Conservation (phyloP, 2,113 vertebrate genomes). For the Halichoerus grypus region DNA sequence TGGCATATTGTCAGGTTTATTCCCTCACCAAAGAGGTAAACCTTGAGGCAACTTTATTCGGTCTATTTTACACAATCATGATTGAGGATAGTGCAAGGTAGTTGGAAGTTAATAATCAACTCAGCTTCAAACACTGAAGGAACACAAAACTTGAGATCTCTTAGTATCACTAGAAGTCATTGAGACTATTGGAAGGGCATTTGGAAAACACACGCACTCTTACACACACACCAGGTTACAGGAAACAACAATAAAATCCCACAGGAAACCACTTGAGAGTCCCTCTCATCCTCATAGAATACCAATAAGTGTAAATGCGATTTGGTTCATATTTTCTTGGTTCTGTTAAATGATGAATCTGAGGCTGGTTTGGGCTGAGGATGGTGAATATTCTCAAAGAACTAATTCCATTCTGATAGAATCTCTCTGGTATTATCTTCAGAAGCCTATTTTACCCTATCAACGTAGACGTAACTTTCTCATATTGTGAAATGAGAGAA, state of each 20-base stretch:
- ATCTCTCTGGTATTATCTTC: slow-evolving; percentile 37
- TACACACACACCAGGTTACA: background rate
- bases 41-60: slow-evolving; percentile 64
- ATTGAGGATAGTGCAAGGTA: slow-evolving; percentile 62
- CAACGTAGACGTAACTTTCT: slow-evolving; percentile 36
- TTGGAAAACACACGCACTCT: background rate
- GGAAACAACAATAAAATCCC: background rate
- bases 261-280: background rate
- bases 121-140: slow-evolving; percentile 65
- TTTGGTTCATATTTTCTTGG: slow-evolving; percentile 1
- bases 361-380: background rate
- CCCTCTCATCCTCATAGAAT: background rate
- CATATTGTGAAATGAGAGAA: slow-evolving; percentile 63
- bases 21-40: slow-evolving; percentile 51
- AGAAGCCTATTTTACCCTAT: slow-evolving; percentile 53
- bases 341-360: background rate
- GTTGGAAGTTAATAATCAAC: slow-evolving; percentile 79
- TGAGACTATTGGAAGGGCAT: slow-evolving; percentile 59
- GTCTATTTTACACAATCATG: slow-evolving; percentile 69
- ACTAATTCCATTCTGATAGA: slow-evolving; percentile 22
- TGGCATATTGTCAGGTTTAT: slow-evolving; percentile 10
- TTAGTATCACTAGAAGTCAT: slow-evolving; percentile 67
- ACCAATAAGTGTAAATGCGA: background rate
- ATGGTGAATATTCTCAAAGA: background rate
- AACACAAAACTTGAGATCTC: slow-evolving; percentile 62